Conservation (phyloP, 1,140 invertebrate genomes). For the Caenorhabditis tropicalis region DNA sequence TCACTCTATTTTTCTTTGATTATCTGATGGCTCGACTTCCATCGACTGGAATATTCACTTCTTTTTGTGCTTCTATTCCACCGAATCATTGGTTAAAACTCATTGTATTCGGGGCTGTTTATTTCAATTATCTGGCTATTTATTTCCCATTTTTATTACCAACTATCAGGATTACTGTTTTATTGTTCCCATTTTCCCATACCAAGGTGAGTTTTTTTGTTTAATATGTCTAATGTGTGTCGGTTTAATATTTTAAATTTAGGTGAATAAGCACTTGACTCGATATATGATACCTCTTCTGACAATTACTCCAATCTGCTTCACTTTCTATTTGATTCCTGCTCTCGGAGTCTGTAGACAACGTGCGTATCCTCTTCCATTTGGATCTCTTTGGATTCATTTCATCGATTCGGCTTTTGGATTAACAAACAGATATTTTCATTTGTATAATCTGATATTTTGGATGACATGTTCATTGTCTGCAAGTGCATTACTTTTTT, state of each 20-base stretch:
- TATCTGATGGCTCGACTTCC: background rate
- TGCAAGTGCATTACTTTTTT: background rate
- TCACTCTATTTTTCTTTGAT: background rate
- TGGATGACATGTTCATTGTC: background rate
- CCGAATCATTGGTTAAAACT: background rate
- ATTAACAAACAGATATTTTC: background rate
- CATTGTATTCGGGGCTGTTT: background rate
- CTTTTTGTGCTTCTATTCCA: background rate
- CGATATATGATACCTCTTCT: background rate
- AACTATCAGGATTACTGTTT: background rate
- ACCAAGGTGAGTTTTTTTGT: background rate
- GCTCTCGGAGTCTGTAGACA: background rate
- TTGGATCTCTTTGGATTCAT: constrained; percentile 2
- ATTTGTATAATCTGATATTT: background rate
- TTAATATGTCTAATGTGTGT: background rate
- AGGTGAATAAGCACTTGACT: background rate
- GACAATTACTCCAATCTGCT: background rate
- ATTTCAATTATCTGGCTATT: constrained; percentile 6
- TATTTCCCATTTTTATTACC: background rate
- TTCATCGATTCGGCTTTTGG: constrained; percentile 4
- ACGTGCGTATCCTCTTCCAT: background rate
- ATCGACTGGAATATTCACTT: background rate
- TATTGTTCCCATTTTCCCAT: background rate
- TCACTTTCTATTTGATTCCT: background rate
- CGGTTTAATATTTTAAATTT: background rate